Percentiles rank a stretch among this genome's conserved stretches.
Conservation (phyloP, 1,140 invertebrate species). For the Apis cerana region DNA sequence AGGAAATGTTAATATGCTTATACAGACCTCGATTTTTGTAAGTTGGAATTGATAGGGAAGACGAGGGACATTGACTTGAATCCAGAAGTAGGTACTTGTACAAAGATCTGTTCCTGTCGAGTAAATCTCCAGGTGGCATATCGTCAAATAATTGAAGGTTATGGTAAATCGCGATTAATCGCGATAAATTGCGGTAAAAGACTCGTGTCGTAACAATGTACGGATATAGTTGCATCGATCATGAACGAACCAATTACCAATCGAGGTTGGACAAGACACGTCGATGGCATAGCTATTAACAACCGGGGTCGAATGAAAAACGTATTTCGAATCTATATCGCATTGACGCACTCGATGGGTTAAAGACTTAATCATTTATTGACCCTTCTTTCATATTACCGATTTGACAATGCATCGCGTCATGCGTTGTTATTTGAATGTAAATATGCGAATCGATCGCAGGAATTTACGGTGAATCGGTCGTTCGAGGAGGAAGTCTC, state of each 20-base stretch:
- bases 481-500: background rate
- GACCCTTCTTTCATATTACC: conserved; percentile 52
- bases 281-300: conserved; percentile 10
- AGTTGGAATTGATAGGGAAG: background rate
- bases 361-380: conserved; percentile 68
- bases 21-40: background rate
- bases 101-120: background rate
- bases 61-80: background rate
- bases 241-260: conserved; percentile 39
- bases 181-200: background rate
- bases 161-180: background rate
- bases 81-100: background rate
- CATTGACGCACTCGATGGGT: conserved; percentile 68
- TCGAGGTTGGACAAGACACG: conserved; percentile 22
- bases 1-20: background rate
- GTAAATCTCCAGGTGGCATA: background rate
- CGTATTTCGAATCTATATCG: conserved; percentile 27
- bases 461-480: background rate
- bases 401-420: too few species aligned
- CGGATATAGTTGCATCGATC: background rate
- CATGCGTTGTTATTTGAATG: too few species aligned
- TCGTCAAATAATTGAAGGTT: background rate
- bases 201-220: background rate
- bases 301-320: conserved; percentile 49
- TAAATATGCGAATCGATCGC: too few species aligned